These are phyloP conservation scores for Orthosia gracilis DNA, from an alignment of 2,888 invertebrate species.

Conservation along the genomic window DNA sequence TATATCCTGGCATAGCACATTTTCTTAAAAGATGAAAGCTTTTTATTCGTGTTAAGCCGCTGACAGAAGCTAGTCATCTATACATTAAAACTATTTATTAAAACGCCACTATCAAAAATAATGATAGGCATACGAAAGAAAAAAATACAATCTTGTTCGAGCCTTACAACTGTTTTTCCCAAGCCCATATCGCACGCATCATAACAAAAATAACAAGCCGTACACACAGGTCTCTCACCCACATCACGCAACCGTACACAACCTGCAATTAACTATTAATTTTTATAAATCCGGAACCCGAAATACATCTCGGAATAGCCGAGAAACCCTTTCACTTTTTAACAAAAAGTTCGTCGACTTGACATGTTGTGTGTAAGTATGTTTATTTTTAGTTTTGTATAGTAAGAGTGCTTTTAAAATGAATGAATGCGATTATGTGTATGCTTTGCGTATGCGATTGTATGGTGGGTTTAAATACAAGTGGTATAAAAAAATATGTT, in stretches of 20 bases:
- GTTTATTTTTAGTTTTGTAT: conserved; percentile 39
- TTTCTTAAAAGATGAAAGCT: too few species aligned
- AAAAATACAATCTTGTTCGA: not conserved
- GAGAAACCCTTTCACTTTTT: conserved; percentile 59
- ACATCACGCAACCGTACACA: conserved; percentile 26
- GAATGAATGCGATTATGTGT: conserved; percentile 39
- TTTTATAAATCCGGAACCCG: conserved; percentile 22
- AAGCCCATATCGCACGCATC: conserved; percentile 16
- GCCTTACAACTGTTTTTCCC: not conserved
- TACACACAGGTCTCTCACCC: conserved; percentile 17
- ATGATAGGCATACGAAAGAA: not conserved
- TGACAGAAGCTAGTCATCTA: too few species aligned
- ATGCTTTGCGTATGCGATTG: conserved; percentile 9
- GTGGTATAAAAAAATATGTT: not conserved
- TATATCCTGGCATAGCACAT: too few species aligned
- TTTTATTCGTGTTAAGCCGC: too few species aligned
- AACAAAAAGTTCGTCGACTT: conserved; percentile 41
- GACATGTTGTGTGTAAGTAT: not conserved
- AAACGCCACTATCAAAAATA: too few species aligned
- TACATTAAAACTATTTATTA: too few species aligned
- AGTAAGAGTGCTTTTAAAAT: conserved; percentile 40
- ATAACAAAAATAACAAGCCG: conserved; percentile 5
- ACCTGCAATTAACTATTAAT: conserved; percentile 39
- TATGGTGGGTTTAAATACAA: conserved; percentile 31
- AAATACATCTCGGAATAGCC: conserved; percentile 12